Conservation (phyloP, 1,140 invertebrate species). For the Coboldia fuscipes region DNA sequence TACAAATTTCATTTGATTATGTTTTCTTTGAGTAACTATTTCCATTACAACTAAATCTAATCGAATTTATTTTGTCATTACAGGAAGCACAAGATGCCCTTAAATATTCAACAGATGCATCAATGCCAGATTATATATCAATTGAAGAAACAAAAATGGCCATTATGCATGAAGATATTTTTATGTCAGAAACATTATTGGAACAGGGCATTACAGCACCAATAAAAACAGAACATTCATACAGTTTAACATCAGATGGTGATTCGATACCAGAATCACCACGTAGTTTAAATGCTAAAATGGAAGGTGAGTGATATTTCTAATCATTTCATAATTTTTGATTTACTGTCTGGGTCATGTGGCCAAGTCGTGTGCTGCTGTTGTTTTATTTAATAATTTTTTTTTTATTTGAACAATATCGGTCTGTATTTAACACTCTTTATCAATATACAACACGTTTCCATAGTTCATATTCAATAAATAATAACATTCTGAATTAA, state of each 20-base stretch:
- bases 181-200: conserved; percentile 74
- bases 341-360: too few species aligned
- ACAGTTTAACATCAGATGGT: conserved; percentile 46
- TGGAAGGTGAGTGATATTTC: conserved; percentile 28
- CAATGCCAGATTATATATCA: conserved; percentile 28
- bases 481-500: too few species aligned
- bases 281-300: conserved; percentile 31
- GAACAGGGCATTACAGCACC: conserved; percentile 44
- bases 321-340: too few species aligned
- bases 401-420: too few species aligned
- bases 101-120: conserved; percentile 26
- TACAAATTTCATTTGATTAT: too few species aligned
- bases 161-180: conserved; percentile 55
- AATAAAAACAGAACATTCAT: conserved; percentile 70
- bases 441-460: too few species aligned
- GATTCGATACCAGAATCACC: conserved; percentile 40
- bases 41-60: too few species aligned
- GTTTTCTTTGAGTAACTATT: too few species aligned
- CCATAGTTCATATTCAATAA: too few species aligned
- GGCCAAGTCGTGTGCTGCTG: too few species aligned
- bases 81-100: conserved; percentile 39
- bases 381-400: too few species aligned
- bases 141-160: conserved; percentile 30
- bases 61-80: conserved; percentile 16
- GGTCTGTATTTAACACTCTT: too few species aligned